Evolutionary conservation across 2,797 vertebrate species (phyloP).

Genomic region (Salarias fasciatus): DNA sequence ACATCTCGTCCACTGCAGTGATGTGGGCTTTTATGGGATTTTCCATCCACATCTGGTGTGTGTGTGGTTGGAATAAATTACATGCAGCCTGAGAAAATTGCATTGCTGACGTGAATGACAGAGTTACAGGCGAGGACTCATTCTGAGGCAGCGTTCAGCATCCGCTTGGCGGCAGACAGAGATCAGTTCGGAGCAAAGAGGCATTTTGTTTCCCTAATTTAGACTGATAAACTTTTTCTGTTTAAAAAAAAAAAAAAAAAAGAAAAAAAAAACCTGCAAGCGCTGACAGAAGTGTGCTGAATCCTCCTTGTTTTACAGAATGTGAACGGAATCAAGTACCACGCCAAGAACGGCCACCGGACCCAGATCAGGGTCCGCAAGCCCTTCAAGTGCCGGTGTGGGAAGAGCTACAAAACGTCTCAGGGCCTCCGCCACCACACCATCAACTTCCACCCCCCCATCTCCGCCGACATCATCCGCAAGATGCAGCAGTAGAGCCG

Average conservation of each 20-base stretch:
- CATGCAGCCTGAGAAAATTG: conserved; percentile 81
- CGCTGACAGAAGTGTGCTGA: not conserved
- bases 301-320: conserved; percentile 81
- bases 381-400: conserved; percentile 98
- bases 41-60: conserved; percentile 82
- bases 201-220: conserved; percentile 16
- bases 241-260: too few relatives aligned
- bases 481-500: conserved; percentile 94
- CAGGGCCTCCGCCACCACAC: conserved; percentile 99
- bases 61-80: conserved; percentile 78
- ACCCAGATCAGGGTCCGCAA: conserved; percentile 98
- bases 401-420: conserved; percentile 99
- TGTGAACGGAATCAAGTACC: conserved; percentile 99
- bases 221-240: too few relatives aligned
- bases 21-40: conserved; percentile 81
- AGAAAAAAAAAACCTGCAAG: not conserved
- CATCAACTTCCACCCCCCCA: conserved; percentile 98
- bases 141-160: conserved; percentile 57
- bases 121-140: conserved; percentile 76
- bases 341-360: conserved; percentile 98
- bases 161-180: conserved; percentile 48
- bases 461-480: conserved; percentile 96
- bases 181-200: conserved; percentile 22
- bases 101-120: conserved; percentile 76
- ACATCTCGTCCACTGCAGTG: conserved; percentile 72